phyloP scores from a whole-genome alignment of 2,888 invertebrate species.

The Erannis defoliaria region DNA sequence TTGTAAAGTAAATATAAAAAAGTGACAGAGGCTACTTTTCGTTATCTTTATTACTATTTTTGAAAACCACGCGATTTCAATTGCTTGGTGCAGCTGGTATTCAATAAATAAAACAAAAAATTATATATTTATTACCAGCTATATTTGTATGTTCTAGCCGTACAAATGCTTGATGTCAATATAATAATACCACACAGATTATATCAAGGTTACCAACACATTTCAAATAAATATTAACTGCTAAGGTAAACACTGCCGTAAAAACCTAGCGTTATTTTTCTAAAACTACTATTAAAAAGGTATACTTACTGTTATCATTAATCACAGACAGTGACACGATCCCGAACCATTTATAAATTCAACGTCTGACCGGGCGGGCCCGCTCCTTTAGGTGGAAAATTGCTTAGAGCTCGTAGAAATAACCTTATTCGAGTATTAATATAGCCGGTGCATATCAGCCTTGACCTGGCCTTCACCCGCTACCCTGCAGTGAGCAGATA shows the following conservation, averaged over 20 bases:
- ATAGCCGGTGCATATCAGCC: slow-evolving; percentile 64
- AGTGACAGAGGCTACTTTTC: no score
- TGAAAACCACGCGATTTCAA: no score
- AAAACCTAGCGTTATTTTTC: no score
- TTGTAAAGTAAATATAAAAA: no score
- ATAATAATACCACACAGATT: slow-evolving; percentile 5
- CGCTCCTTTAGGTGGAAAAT: slow-evolving; percentile 57
- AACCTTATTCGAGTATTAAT: slow-evolving; percentile 51
- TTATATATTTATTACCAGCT: no score
- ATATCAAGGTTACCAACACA: slow-evolving; percentile 2
- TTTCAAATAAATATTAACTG: background rate
- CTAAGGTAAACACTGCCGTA: background rate
- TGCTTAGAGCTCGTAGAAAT: slow-evolving; percentile 45
- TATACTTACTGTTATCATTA: slow-evolving; percentile 16
- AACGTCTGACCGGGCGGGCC: slow-evolving; percentile 23
- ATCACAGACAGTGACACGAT: slow-evolving; percentile 14
- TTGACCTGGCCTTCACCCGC: slow-evolving; percentile 74
- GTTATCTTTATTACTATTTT: no score
- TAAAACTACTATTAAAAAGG: slow-evolving; percentile 11
- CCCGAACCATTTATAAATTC: slow-evolving; percentile 30
- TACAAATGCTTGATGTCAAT: background rate
- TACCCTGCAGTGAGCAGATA: slow-evolving; percentile 39
- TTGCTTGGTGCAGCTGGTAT: no score
- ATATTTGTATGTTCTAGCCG: background rate
- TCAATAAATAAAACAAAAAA: no score